Evolutionary conservation across 2,113 vertebrate species (phyloP).

Genomic region (Ovis canadensis): DNA sequence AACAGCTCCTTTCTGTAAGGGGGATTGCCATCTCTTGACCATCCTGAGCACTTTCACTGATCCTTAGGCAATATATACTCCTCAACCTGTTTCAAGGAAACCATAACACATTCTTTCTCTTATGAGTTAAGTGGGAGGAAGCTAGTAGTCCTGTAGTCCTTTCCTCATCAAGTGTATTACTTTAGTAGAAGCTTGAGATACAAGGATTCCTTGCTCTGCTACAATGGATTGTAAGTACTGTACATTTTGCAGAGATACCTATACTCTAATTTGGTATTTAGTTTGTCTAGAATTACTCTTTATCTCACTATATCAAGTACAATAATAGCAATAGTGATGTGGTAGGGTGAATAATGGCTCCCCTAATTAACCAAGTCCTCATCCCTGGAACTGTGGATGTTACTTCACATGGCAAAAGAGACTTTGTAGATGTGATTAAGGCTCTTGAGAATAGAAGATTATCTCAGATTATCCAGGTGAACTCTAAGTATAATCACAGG

Average conservation of each 20-base stretch:
- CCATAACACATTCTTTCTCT: not conserved
- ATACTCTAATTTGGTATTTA: not conserved
- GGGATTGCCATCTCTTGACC: not conserved
- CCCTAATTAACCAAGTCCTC: not conserved
- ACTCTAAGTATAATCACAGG: not conserved
- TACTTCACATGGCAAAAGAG: not conserved
- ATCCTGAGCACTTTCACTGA: not conserved
- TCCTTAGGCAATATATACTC: not conserved
- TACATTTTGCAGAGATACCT: not conserved
- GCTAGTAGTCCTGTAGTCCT: not conserved
- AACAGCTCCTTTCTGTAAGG: not conserved
- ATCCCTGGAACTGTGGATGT: not conserved
- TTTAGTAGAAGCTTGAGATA: not conserved
- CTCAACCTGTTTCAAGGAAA: not conserved
- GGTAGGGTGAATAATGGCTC: not conserved
- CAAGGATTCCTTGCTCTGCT: not conserved
- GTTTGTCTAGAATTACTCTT: not conserved
- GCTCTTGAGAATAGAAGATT: not conserved
- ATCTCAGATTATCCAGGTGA: not conserved
- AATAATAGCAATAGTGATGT: not conserved
- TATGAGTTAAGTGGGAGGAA: not conserved
- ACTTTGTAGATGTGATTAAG: not conserved
- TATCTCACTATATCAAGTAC: not conserved
- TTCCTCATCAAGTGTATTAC: not conserved
- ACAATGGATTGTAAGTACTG: not conserved